A percentile compares a stretch with the other conserved stretches of the same genome.
These are phyloP conservation scores for Amphipoea lucens DNA, from an alignment of 2,888 invertebrate species.

Conservation along the genomic window DNA sequence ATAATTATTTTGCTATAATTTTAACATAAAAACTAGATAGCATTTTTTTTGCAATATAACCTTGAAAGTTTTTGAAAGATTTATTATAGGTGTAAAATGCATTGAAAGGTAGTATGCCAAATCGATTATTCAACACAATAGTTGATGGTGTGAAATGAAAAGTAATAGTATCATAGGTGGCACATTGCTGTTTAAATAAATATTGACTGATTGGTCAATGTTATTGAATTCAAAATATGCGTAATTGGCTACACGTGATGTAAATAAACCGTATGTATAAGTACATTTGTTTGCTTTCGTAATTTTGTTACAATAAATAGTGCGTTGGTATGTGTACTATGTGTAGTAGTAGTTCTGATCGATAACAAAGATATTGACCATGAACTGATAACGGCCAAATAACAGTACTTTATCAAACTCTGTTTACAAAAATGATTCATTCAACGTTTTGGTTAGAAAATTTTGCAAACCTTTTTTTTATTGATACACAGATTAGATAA, in stretches of 20 bases:
- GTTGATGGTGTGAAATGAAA: constrained; percentile 7
- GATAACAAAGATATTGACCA: constrained; percentile 45
- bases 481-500: neutral
- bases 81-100: neutral
- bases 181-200: constrained; percentile 6
- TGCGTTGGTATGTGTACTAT: neutral
- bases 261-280: constrained; percentile 16
- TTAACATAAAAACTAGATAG: neutral
- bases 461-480: neutral
- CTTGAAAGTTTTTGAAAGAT: constrained; percentile 1
- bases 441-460: constrained; percentile 1
- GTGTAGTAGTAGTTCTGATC: constrained; percentile 18
- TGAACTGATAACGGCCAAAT: constrained; percentile 53
- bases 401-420: neutral
- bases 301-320: neutral
- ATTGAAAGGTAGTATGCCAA: neutral
- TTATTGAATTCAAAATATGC: constrained; percentile 1
- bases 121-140: constrained; percentile 19
- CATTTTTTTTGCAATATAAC: neutral
- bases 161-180: neutral
- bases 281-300: neutral
- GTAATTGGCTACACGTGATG: neutral
- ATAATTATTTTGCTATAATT: neutral
- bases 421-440: constrained; percentile 11
- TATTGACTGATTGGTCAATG: neutral